These are phyloP conservation scores for Portunus trituberculatus DNA, from an alignment of 1,140 invertebrate species.

Conservation along the genomic window DNA sequence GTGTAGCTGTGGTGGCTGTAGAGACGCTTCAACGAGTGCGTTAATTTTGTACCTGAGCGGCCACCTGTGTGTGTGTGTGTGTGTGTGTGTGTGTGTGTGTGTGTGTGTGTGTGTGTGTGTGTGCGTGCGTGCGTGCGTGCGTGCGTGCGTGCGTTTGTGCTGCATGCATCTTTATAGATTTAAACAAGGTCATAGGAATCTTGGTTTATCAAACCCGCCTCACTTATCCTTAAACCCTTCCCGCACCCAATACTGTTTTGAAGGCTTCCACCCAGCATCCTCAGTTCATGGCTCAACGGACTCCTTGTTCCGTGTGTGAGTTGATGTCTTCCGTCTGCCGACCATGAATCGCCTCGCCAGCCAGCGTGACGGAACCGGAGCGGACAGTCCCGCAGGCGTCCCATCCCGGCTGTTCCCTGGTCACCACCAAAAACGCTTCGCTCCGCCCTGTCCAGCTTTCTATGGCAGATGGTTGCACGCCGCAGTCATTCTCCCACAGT, in stretches of 20 bases:
- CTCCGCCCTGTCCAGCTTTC: background rate
- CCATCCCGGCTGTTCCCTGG: background rate
- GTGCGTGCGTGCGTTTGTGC: too few species aligned
- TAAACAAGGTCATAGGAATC: background rate
- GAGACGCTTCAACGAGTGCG: background rate
- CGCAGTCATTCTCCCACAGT: background rate
- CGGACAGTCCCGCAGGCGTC: background rate
- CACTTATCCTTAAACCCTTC: too few species aligned
- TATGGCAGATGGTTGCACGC: background rate
- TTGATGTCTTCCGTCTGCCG: background rate
- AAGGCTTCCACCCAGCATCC: background rate
- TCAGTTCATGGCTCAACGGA: background rate
- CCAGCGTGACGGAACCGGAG: background rate
- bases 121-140: too few species aligned
- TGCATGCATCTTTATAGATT: background rate
- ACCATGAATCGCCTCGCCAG: background rate
- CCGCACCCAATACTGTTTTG: too few species aligned
- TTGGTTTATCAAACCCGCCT: too few species aligned
- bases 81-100: background rate
- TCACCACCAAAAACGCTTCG: background rate
- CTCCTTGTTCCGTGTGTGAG: background rate
- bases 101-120: background rate
- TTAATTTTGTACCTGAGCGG: background rate
- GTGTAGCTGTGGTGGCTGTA: background rate
- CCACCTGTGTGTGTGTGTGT: slow-evolving; percentile 8